phyloP scores from a whole-genome alignment of 2,797 vertebrate species.

The Sorex maritimensis region DNA sequence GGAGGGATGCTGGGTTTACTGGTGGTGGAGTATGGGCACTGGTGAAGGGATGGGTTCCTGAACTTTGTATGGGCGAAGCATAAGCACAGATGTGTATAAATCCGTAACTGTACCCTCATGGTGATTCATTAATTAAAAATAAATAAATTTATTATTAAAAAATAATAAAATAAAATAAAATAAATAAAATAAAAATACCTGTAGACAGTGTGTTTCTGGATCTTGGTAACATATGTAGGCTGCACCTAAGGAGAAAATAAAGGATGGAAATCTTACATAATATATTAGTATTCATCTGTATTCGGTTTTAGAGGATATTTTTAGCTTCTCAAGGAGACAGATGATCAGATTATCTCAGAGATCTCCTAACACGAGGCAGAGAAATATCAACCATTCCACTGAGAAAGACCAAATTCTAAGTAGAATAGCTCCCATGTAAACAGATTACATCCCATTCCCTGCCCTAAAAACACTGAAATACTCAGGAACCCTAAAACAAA shows the following conservation, averaged over 20 bases:
- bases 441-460: neutral
- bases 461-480: neutral
- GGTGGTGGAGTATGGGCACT: too few species aligned
- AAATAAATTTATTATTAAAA: too few species aligned
- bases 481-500: constrained; percentile 47
- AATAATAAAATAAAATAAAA: too few species aligned
- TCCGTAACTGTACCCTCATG: too few species aligned
- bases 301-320: neutral
- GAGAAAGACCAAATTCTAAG: constrained; percentile 44
- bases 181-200: constrained; percentile 84
- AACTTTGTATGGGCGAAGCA: too few species aligned
- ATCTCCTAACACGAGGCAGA: constrained; percentile 42
- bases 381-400: neutral
- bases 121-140: too few species aligned
- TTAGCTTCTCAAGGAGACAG: neutral
- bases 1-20: too few species aligned
- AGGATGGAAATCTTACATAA: constrained; percentile 34
- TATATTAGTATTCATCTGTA: neutral
- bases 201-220: constrained; percentile 61
- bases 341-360: neutral
- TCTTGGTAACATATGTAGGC: constrained; percentile 53
- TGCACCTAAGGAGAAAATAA: constrained; percentile 73
- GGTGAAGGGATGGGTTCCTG: too few species aligned
- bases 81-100: too few species aligned
- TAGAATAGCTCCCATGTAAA: neutral